phyloP scores from a whole-genome alignment of 1,140 invertebrate species.

The Babylonia areolata region DNA sequence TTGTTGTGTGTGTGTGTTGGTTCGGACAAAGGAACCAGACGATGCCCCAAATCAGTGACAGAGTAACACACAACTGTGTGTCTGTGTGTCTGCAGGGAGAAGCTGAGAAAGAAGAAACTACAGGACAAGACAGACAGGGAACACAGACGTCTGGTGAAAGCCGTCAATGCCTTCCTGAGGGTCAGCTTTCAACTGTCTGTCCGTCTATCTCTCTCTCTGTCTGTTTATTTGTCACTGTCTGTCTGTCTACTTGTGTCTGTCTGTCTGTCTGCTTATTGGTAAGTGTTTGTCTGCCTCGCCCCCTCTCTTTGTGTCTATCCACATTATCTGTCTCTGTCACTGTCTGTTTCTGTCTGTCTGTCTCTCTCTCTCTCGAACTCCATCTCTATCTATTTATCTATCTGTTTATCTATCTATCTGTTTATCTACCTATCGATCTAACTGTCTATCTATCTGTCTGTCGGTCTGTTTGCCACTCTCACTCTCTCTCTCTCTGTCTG shows the following conservation, averaged over 20 bases:
- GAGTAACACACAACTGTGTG: no score
- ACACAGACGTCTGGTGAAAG: conserved; percentile 61
- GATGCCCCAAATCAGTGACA: no score
- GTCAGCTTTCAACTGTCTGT: conserved; percentile 40
- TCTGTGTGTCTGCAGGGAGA: conserved; percentile 59
- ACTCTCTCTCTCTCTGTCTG: not conserved
- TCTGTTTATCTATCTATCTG: not conserved
- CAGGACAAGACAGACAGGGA: conserved; percentile 62
- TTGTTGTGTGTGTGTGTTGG: no score
- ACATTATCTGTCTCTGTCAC: no score
- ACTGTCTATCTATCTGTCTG: not conserved
- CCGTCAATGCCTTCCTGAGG: conserved; percentile 66
- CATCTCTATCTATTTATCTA: no score
- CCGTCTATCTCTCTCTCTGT: not conserved
- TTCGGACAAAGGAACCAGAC: no score
- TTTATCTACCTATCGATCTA: not conserved
- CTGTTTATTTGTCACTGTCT: not conserved
- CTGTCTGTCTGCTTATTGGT: no score
- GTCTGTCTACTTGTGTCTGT: not conserved
- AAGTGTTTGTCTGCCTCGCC: no score
- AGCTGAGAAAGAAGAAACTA: conserved; percentile 60
- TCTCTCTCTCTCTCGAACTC: not conserved
- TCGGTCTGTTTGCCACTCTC: no score
- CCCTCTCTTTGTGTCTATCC: no score
- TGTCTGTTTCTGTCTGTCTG: not conserved